Evolutionary conservation across 1,140 invertebrate genomes (phyloP).

Genomic region (Araneus ventricosus): DNA sequence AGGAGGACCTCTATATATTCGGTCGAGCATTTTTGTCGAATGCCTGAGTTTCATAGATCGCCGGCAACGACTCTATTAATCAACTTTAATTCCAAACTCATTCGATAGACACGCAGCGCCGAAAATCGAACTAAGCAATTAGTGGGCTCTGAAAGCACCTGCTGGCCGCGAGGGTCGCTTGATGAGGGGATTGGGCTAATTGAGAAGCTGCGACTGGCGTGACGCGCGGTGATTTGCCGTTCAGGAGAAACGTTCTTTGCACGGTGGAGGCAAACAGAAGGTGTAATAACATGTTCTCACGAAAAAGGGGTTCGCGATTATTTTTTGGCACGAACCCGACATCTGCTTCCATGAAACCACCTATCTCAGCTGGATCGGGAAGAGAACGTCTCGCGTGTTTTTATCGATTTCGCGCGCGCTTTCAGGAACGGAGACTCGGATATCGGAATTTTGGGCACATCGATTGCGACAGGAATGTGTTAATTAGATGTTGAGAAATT

Average conservation of each 20-base stretch:
- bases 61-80: too few species aligned
- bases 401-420: neutral
- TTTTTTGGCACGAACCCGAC: slow-evolving; percentile 10
- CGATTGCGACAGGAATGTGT: neutral
- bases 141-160: neutral
- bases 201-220: neutral
- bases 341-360: neutral
- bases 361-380: neutral
- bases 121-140: slow-evolving; percentile 17
- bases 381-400: neutral
- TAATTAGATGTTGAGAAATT: too few species aligned
- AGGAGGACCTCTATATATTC: too few species aligned
- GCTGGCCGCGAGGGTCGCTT: neutral
- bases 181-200: neutral
- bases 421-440: neutral
- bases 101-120: neutral
- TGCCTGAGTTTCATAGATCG: too few species aligned
- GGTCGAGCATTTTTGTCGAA: too few species aligned
- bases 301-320: neutral
- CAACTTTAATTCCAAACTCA: neutral
- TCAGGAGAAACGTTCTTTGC: neutral
- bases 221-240: neutral
- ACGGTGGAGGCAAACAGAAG: neutral
- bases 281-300: slow-evolving; percentile 42
- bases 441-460: neutral